Conservation (phyloP, 2,113 vertebrate species). For the Vulpes ferrilata region DNA sequence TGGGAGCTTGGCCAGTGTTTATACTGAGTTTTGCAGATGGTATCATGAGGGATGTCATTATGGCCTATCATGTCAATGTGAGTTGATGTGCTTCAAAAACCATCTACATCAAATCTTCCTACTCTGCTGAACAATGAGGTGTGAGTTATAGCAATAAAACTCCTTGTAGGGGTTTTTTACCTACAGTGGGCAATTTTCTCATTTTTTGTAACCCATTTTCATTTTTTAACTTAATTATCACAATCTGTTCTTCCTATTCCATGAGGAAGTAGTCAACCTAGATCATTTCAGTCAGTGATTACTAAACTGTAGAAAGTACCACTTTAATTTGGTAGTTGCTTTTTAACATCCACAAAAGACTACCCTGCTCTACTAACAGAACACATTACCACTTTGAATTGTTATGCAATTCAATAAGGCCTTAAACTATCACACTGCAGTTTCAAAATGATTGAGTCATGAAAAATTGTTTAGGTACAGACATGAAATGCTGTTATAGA, state of each 20-base stretch:
- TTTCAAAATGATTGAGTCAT: conserved; percentile 34
- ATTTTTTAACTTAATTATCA: conserved; percentile 41
- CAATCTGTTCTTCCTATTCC: background rate
- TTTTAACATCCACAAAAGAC: background rate
- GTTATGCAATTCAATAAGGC: background rate
- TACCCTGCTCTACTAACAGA: background rate
- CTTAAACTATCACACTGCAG: conserved; percentile 8
- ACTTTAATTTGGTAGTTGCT: background rate
- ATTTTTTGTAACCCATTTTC: conserved; percentile 1
- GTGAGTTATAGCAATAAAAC: conserved; percentile 49
- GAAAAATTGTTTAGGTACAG: background rate
- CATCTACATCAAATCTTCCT: conserved; percentile 53
- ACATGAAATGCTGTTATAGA: background rate
- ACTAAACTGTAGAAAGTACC: background rate
- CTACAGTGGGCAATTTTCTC: conserved; percentile 8
- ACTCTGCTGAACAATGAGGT: conserved; percentile 6
- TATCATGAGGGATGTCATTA: conserved; percentile 43
- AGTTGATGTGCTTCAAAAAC: conserved; percentile 74
- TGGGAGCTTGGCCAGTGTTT: background rate
- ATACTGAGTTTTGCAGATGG: conserved; percentile 6
- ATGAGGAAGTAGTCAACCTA: background rate
- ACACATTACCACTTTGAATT: background rate
- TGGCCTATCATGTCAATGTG: background rate
- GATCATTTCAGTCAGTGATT: background rate
- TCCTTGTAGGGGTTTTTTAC: background rate